Base-by-base conservation (phyloP, 2,888 invertebrate genomes). In the Aricia artaxerxes region DNA sequence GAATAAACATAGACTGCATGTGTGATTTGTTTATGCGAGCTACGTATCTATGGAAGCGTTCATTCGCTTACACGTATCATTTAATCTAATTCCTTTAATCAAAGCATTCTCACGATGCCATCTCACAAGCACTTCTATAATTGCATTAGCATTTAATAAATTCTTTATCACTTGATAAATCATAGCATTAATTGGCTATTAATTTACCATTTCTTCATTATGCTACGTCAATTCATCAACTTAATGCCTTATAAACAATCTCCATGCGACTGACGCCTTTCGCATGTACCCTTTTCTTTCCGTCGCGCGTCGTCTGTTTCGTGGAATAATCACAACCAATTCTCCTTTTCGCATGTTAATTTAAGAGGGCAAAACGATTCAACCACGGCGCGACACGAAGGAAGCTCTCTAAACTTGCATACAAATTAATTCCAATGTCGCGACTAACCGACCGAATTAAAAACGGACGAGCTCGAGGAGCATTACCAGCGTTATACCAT, bases 341-440 rank as follows among this genome's bases (percentile, higher is more conserved):
- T 79, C 72, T 82, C 84, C 85, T 85, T 85, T 81, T 80, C 82
- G 84, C 85, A 89, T 89, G 88, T 88, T 86, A 89, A 91, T 89
- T 87, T 85, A 85, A 86, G 85, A 88, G 86, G 88, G 91, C 91
- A 89, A 82, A 86, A 84, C 85, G 87, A 89, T 88, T 91, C 91
- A 87, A 83, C 82, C 85, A 84, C 85, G 87, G 83, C 84, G 86
- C 85, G 84, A 87, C 84, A 86, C 85, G 84, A 87, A 91, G 89
- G 91, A 89, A 91, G 88, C 87, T 85, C 80, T 84, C 82, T 84
- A 85, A 85, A 84, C 87, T 84, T 86, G 92, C 89, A 93, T 93
- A 91, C 91, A 88, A 92, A 93, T 92, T 88, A 84, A 88, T 87
- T 86, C 87, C 87, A 85, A 87, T 85, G 87, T 85, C 80, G 84